Evolutionary conservation across 2,797 vertebrate species (phyloP).

Genomic region (Artibeus lituratus): DNA sequence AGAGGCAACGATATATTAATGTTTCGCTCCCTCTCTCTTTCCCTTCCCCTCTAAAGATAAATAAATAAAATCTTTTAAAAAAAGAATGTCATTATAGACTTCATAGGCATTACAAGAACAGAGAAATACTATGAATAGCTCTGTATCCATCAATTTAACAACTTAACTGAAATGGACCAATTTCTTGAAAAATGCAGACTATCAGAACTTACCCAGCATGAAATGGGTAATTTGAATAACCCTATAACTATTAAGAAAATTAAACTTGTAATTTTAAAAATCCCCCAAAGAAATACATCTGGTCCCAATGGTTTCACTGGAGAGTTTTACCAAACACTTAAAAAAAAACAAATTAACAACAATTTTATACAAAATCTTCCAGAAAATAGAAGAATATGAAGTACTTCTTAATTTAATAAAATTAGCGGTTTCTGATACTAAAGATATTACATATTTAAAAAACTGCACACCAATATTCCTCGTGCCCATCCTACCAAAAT

Average conservation of each 20-base stretch:
- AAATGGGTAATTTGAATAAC: no score
- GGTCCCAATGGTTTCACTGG: background rate
- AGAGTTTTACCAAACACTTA: background rate
- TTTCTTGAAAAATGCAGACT: no score
- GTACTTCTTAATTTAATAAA: background rate
- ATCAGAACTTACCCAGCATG: no score
- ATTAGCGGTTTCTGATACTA: background rate
- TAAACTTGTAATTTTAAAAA: background rate
- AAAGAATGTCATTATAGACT: background rate
- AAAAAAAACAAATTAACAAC: no score
- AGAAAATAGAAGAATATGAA: no score
- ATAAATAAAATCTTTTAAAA: no score
- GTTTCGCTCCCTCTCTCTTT: no score
- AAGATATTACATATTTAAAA: background rate
- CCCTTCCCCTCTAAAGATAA: no score
- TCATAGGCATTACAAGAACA: background rate
- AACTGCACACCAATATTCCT: background rate
- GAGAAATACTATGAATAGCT: background rate
- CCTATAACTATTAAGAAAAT: background rate
- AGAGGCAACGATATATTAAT: no score
- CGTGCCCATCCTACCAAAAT: background rate
- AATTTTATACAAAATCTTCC: no score
- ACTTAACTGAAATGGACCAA: no score
- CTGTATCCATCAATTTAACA: background rate
- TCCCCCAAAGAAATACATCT: background rate